Evolutionary conservation across 2,113 vertebrate genomes (phyloP), one percentile per base, ranked within the genome.

Genomic region (Mirounga angustirostris): DNA sequence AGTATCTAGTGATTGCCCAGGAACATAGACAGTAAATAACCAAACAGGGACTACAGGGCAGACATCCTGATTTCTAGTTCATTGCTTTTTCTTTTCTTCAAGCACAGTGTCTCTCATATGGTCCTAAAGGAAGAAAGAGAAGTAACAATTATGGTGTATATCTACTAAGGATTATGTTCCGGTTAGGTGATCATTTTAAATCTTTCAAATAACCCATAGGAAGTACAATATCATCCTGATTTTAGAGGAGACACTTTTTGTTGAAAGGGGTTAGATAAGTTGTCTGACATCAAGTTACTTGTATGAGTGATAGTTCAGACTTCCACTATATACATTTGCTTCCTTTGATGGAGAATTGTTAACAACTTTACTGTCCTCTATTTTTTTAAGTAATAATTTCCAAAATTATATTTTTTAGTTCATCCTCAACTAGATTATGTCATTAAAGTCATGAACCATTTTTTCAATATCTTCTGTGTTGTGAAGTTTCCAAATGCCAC

Each of bases 111-210:
- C n/a, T n/a, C n/a, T 91, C 19, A 36, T 2, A 28, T 4, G 8
- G 14, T 63, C 13, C 56, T 19, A 67, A 63, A 76, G 13, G 33
- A 86, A 83, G 46, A 6, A 92, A 61, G 30, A 93, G 9, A 84
- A 54, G 28, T 65, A 56, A 33, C 2, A 63, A 13, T 94, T 56
- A 28, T 22, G 40, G 15, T 59, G 6, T 33, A 12, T 15, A 2
- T 58, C 15, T 80, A 83, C 24, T 43, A 63, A 54, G 6, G 15
- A 4, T n/a, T n/a, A 40, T 26, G 0, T n/a, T 91, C 10, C 84
- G 21, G 19, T 8, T 71, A 50, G 28, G 40, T 52, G 54, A 71
- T 78, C 54, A 89, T 59, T 91, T 91, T 54, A 91, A 96, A 82
- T 46, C 4, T 56, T 63, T 61, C 3, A 46, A 36, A 61, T 30